These are phyloP conservation scores for Manacus vitellinus DNA, from an alignment of 2,113 vertebrate genomes.

Conservation along the genomic window DNA sequence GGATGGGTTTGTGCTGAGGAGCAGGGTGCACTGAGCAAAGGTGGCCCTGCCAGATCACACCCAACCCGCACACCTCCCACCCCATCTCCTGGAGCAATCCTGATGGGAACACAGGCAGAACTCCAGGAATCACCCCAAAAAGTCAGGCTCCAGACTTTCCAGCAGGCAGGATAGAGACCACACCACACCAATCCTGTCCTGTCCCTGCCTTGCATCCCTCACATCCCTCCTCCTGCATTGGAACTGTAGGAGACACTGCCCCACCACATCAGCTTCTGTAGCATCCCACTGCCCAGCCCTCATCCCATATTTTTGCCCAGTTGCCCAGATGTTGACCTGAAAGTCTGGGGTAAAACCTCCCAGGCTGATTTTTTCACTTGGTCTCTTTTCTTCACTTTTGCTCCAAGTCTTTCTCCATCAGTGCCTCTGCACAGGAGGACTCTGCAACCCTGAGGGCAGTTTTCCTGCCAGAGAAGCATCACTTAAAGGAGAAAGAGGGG, in stretches of 20 bases:
- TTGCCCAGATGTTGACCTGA: neutral
- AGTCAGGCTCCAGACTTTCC: neutral
- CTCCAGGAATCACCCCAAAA: neutral
- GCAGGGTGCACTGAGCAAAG: neutral
- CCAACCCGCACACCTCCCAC: neutral
- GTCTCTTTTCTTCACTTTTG: neutral
- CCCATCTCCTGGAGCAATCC: neutral
- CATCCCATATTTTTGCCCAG: neutral
- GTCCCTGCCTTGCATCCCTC: neutral
- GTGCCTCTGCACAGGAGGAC: neutral
- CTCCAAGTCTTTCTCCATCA: neutral
- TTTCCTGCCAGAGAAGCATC: neutral
- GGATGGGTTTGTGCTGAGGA: neutral
- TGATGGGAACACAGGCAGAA: neutral
- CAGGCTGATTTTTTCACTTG: no score
- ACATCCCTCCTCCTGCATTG: neutral
- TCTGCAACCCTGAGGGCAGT: neutral
- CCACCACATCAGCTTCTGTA: neutral
- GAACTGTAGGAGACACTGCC: neutral
- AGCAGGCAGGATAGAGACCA: neutral
- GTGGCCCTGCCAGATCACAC: neutral
- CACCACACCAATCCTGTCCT: rapidly evolving
- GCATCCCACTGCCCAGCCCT: neutral
- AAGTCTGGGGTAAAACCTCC: neutral
- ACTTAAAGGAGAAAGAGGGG: neutral